Percentiles rank a stretch among this genome's conserved stretches.
Evolutionary conservation across 2,797 vertebrate genomes (phyloP).

Genomic region (Heliangelus exortis): DNA sequence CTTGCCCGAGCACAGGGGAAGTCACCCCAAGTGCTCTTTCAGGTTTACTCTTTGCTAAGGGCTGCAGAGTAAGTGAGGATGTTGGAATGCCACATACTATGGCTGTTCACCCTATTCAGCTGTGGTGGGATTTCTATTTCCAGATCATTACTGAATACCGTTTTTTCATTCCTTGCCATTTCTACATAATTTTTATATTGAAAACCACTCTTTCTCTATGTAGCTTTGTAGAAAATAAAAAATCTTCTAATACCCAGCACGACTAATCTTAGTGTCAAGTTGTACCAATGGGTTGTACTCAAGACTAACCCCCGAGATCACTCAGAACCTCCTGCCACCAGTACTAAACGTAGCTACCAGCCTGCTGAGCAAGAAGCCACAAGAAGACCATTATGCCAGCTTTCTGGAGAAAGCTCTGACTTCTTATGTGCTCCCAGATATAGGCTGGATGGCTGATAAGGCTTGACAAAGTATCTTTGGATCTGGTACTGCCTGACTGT

Average conservation of each 20-base stretch:
- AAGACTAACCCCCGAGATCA: neutral
- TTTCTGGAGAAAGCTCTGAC: neutral
- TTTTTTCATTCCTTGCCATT: neutral
- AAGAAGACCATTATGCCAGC: neutral
- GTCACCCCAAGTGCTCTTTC: slow-evolving; percentile 19
- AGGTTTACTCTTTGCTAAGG: neutral
- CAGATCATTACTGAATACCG: neutral
- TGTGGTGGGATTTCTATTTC: neutral
- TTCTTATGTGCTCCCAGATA: neutral
- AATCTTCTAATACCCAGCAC: neutral
- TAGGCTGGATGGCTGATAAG: neutral
- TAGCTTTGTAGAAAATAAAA: neutral
- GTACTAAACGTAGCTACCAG: neutral
- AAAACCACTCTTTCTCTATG: neutral
- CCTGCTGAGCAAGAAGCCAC: neutral
- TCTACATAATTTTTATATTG: neutral
- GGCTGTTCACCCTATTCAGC: neutral
- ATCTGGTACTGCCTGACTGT: neutral
- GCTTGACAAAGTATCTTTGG: neutral
- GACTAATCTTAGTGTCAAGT: neutral
- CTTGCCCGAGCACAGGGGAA: neutral
- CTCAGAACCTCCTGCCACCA: neutral
- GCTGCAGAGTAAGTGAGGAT: neutral
- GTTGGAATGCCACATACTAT: neutral
- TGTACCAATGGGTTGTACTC: neutral